A percentile compares a stretch with the other conserved stretches of the same genome.
These are phyloP conservation scores for Falco peregrinus DNA, from an alignment of 2,797 vertebrate genomes.

Conservation along the genomic window DNA sequence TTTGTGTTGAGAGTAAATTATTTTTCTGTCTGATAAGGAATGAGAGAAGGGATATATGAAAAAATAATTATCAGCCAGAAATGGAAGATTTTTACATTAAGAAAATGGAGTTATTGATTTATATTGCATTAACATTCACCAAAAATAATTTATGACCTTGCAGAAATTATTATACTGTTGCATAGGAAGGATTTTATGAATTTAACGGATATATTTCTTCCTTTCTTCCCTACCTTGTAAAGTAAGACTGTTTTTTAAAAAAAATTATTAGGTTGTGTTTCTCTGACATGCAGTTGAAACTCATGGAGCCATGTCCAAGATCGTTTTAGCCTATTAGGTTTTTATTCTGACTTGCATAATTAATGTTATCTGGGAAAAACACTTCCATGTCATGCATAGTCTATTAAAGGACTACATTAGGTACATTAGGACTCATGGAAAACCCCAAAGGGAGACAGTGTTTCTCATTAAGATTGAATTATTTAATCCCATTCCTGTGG, in stretches of 20 bases:
- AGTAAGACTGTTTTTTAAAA: background rate
- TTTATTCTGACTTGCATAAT: background rate
- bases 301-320: background rate
- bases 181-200: background rate
- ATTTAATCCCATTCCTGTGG: background rate
- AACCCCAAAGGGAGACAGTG: background rate
- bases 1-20: background rate
- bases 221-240: background rate
- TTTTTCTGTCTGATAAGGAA: background rate
- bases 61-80: background rate
- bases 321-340: background rate
- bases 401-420: background rate
- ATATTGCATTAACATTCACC: background rate
- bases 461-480: background rate
- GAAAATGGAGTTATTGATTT: background rate
- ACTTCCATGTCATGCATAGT: rapidly evolving
- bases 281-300: background rate
- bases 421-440: background rate
- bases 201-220: background rate
- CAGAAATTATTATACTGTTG: background rate
- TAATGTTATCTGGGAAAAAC: background rate
- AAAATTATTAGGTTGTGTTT: background rate
- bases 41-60: background rate
- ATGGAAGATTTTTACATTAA: background rate
- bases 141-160: background rate